Base-by-base conservation (phyloP, 2,888 invertebrate species). In the Gari tellinella region DNA sequence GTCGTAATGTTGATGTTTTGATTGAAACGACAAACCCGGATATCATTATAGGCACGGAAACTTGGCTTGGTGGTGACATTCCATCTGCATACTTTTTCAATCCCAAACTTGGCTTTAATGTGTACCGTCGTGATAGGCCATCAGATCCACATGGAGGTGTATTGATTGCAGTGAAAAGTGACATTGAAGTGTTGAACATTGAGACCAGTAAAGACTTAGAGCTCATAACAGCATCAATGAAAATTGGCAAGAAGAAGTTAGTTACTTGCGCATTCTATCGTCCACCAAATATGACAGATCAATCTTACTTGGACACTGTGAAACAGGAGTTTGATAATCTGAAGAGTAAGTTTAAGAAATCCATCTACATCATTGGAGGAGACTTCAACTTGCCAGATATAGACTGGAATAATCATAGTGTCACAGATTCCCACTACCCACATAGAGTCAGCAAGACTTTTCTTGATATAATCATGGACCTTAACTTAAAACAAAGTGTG, bases 301-400 rank as follows among this genome's bases (percentile, higher is more conserved):
- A 21, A 14, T 21, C 5, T 1, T 61, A 61, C n/a, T 23, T 61
- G 38, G 38, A 21, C n/a, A 7, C 10, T 7, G 58, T 58, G 38
- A 48, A 48, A 37, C 21, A 19, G 2, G 31, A 17, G 37, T 37
- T 58, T 55, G 14, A 38, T 8, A 37, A 17, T 23, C 43, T 56
- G 43, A 43, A 56, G 43, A 21, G 23, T 15, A 21, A 43, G 12
- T 23, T 5, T 37, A 56, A 56, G 43, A 56, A 56, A 19, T 8
- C 41, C 19, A 43, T 43, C 2, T 48, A 26, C 15, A 48, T 48
- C 12, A 37, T 58, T 10, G 58, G 48, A 17, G 58, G 58, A 1
- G 48, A 58, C 14, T 58, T 58, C 43, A 58, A 58, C 46, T 10
- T 46, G 19, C 58, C 45, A 45, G 58, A 58, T 15, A 58, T 48